These are phyloP conservation scores for Troilus luridus DNA, from an alignment of 2,888 invertebrate species.

Conservation along the genomic window DNA sequence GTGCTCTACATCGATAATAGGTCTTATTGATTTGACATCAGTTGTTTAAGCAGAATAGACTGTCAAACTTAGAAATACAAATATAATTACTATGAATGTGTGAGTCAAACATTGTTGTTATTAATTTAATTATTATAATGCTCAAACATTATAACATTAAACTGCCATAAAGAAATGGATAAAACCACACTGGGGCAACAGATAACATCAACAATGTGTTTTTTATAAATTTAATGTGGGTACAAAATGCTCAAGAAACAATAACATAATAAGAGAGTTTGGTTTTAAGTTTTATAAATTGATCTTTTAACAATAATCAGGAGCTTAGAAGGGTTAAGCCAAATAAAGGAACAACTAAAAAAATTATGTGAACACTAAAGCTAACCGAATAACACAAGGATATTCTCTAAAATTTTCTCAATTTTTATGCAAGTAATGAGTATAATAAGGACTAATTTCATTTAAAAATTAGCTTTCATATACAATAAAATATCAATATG, in stretches of 20 bases:
- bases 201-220: neutral
- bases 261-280: neutral
- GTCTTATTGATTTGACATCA: no score
- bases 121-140: neutral
- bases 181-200: neutral
- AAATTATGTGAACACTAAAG: neutral
- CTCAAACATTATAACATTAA: neutral
- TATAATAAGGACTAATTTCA: neutral
- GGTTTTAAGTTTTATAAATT: neutral
- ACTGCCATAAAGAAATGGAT: neutral
- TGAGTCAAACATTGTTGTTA: neutral
- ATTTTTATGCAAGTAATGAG: neutral
- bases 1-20: no score
- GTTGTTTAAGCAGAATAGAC: no score
- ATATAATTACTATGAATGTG: neutral
- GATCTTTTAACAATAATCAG: no score
- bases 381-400: neutral
- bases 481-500: neutral
- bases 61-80: neutral
- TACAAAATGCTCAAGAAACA: neutral
- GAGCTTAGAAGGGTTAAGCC: neutral
- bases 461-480: neutral
- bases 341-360: neutral
- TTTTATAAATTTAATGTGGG: neutral
- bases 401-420: neutral